Base-by-base conservation (phyloP, 2,113 vertebrate species). In the Colistium nudipinnis region DNA sequence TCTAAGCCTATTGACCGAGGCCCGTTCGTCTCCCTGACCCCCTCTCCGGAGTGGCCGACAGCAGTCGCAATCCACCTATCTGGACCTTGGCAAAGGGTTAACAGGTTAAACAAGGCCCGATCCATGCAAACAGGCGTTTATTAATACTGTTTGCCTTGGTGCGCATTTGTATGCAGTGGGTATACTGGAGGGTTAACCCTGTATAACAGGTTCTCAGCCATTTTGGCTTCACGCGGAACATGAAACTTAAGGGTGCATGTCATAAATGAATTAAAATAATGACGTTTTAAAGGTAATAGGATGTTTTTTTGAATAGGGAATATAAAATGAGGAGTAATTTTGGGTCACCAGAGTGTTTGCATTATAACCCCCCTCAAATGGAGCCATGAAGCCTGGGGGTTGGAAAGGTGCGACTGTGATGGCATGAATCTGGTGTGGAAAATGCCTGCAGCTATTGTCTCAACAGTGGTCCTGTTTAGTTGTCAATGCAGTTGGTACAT, bases 1-100 rank as follows among this genome's bases (percentile, higher is more conserved):
- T 88, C 86, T 91, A 85, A 90, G 88, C 89, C 87, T 91, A 92
- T 93, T 93, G 92, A 92, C 90, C 78, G 64, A 81, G 65, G 80
- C 66, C 84, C 61, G 68, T 76, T 82, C 72, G 75, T 88, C 82
- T 78, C 62, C 64, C 89, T 89, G 85, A 91, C 86, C 88, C 78
- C 85, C 74, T 82, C 72, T 79, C 83, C 84, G 81, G 57, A 79
- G 78, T 72, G 20, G 73, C 82, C 62, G 68, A 84, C 82, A 80
- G 83, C 76, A 56, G 74, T 71, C 67, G 65, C 78, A 65, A 48
- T 74, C 65, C 71, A 67, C 64, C 65, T 33, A 75, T 77, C 75
- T 53, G 64, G 69, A 85, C 65, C 76, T 64, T 44, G 69, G 38
- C 52, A 80, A 45, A 35, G 79, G 84, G 84, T 81, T 83, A 84